Conservation (phyloP, 2,113 vertebrate genomes). For the Prolemur simus region DNA sequence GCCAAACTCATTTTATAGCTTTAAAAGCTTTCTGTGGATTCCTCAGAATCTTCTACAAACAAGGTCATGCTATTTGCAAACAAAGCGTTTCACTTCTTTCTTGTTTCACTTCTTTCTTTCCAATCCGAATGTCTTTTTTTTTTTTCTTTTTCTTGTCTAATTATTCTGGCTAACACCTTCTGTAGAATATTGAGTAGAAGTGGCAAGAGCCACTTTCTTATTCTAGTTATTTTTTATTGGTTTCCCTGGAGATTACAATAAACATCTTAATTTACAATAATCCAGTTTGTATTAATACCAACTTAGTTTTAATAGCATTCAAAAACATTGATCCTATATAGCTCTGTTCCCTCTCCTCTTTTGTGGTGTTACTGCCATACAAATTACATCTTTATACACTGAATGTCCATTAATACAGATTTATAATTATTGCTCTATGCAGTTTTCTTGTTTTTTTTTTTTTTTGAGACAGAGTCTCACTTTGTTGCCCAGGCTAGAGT, state of each 20-base stretch:
- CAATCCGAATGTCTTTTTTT: neutral
- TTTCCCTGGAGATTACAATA: neutral
- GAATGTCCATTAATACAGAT: neutral
- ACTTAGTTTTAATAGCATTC: neutral
- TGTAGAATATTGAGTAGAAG: neutral
- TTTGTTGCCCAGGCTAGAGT: no score
- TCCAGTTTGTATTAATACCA: neutral
- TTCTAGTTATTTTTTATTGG: neutral
- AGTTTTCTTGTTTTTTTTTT: neutral
- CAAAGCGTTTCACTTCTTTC: neutral
- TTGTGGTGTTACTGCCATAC: neutral
- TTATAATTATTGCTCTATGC: neutral
- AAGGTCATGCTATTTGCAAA: neutral
- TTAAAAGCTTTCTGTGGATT: neutral
- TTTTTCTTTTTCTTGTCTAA: neutral
- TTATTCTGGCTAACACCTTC: neutral
- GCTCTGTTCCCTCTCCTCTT: neutral
- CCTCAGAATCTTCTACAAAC: neutral
- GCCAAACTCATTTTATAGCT: neutral
- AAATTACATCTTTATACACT: neutral
- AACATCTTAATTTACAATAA: neutral
- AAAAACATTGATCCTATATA: neutral
- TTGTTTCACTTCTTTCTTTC: neutral
- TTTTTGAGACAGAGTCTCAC: no score
- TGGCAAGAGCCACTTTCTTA: neutral